Evolutionary conservation across 2,797 vertebrate species (phyloP), one percentile per base, ranked within the genome.

Genomic region (Phyllotis vaccarum): DNA sequence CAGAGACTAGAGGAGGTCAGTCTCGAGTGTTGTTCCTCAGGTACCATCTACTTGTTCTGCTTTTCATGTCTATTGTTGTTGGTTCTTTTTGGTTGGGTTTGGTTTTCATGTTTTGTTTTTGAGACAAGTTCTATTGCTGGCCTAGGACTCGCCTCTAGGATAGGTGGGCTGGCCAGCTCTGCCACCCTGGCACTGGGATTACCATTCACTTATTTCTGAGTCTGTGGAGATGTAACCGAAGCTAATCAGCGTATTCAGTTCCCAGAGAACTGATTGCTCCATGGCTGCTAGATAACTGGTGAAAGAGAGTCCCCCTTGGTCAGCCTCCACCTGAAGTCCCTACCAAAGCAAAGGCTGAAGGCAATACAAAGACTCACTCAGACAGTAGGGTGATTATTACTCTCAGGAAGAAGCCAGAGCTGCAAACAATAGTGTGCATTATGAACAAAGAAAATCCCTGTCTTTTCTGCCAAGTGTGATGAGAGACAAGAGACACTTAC

Each of bases 251-350:
- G 70, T 80, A 56, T 49, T 93, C 56, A 80, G 13, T 79, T 91
- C 46, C 54, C 16, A 43, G 37, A 37, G 64, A 83, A 2, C 90
- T 40, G 43, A 87, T 68, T 85, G 85, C 68, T 62, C 86, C 83
- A 56, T 76, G 70, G 94, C 94, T 97, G 95, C 94, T 96, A 96
- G 96, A 88, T 97, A 97, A 92, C 72, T 37, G 31, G n/a, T 5
- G 17, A 80, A 96, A 96, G 94, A 87, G 79, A 90, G 91, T 96
- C 88, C 34, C 97, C 97, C 92, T 89, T 96, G n/a, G 94, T 95
- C 86, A 14, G 62, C 10, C 89, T 97, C 90, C 97, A 0, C 86
- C 49, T 89, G 78, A 80, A 96, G 89, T 95, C 97, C 89, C 93
- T 91, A 54, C 49, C 96, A 78, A 97, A 97, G 60, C 74, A 22